A percentile compares a stretch with the other conserved stretches of the same genome.
phyloP scores from a whole-genome alignment of 2,888 invertebrate species.

The Sarcophaga caerulescens region DNA sequence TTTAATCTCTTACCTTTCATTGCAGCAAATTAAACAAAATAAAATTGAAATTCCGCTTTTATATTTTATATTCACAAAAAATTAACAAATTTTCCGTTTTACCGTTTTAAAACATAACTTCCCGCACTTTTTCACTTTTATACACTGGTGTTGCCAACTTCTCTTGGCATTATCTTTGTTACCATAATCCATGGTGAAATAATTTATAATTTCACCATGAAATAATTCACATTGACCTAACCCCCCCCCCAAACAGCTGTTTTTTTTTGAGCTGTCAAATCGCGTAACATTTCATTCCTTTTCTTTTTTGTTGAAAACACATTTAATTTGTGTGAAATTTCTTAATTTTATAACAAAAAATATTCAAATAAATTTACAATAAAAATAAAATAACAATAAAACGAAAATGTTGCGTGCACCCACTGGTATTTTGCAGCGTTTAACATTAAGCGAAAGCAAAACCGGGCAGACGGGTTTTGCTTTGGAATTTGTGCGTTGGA shows the following conservation, averaged over 20 bases:
- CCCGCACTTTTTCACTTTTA: too few relatives aligned
- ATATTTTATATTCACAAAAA: too few relatives aligned
- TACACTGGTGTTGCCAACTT: conserved; percentile 3
- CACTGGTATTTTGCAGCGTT: conserved; percentile 71
- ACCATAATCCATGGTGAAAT: too few relatives aligned
- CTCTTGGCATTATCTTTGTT: neutral
- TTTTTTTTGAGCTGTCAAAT: conserved; percentile 41
- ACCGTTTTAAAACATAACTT: too few relatives aligned
- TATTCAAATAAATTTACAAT: conserved; percentile 15
- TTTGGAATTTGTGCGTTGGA: conserved; percentile 82
- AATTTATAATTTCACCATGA: too few relatives aligned
- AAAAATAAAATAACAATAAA: neutral
- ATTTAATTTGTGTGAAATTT: conserved; percentile 11
- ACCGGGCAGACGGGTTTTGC: conserved; percentile 74
- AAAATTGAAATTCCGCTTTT: too few relatives aligned
- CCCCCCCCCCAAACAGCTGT: conserved; percentile 35
- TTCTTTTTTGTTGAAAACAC: neutral
- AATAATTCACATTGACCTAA: too few relatives aligned
- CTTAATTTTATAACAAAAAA: neutral
- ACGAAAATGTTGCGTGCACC: conserved; percentile 74
- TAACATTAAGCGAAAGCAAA: conserved; percentile 72
- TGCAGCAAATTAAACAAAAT: too few relatives aligned
- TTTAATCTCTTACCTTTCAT: too few relatives aligned
- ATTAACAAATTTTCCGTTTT: too few relatives aligned
- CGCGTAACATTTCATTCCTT: conserved; percentile 49